Evolutionary conservation across 2,888 invertebrate genomes (phyloP), one percentile per base, ranked within the genome.

Genomic region (Ametastegia equiseti): DNA sequence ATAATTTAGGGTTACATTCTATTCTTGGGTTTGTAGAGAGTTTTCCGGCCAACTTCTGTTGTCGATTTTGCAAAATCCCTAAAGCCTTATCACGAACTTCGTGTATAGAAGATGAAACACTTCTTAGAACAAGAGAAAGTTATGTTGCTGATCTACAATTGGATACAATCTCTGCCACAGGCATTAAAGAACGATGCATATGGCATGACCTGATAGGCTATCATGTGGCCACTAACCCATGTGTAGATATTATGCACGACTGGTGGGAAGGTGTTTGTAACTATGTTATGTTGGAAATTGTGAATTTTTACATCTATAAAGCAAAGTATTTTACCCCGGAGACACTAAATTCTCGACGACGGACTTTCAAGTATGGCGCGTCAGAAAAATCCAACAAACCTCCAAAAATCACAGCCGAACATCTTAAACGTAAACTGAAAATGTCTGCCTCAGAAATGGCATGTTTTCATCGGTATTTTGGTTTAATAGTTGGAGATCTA

Each of bases 401-500:
- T 11, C 67, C 36, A 67, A 36, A 67, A 67, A 67, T 67, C 36
- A 11, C n/a, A 19, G 39, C 36, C 7, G 67, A 33, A 9, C 36
- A 39, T 36, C n/a, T n/a, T 15, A 67, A 39, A 9, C n/a, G 36
- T 19, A 67, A 39, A 67, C 33, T 67, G n/a, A 36, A 30, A 39
- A 67, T 67, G 67, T 36, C 67, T 9, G 36, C 67, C 19, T 39
- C 67, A 11, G 39, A 67, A 67, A 67, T 67, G 67, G 9, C n/a
- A 2, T 67, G 67, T 67, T 67, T 67, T 30, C n/a, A 1, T 36
- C 67, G 67, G 39, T 67, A 67, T n/a, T 39, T 67, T 15, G 39
- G 67, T 67, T 39, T 39, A 30, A n/a, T 67, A 39, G 39, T 67
- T 39, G 67, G 67, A 30, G 67, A 39, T 67, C n/a, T 67, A 67